These are phyloP conservation scores for Ophioninae sp. DNA, from an alignment of 2,888 invertebrate species.

Conservation along the genomic window DNA sequence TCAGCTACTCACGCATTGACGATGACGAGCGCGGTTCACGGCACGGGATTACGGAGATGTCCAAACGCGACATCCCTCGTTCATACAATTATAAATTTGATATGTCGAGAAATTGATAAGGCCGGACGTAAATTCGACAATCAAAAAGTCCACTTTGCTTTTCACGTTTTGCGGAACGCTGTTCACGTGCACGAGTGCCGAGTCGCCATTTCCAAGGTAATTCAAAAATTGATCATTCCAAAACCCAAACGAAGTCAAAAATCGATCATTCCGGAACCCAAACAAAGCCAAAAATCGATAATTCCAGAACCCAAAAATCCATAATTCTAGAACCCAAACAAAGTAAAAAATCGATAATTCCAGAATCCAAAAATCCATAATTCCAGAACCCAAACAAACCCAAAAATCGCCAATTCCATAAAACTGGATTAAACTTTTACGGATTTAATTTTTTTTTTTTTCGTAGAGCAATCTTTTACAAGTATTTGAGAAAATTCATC, in stretches of 20 bases:
- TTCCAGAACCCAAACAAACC: too few relatives aligned
- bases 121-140: constrained; percentile 81
- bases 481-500: constrained; percentile 82
- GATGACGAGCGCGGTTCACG: constrained; percentile 82
- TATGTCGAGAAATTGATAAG: constrained; percentile 82
- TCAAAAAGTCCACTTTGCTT: constrained; percentile 80
- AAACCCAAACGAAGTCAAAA: too few relatives aligned
- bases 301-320: too few relatives aligned
- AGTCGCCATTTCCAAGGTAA: constrained; percentile 84
- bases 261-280: too few relatives aligned
- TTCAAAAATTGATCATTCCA: background rate
- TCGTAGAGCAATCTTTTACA: constrained; percentile 82
- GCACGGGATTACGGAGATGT: constrained; percentile 82
- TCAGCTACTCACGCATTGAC: constrained; percentile 82
- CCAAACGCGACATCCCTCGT: constrained; percentile 82
- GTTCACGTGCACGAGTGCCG: constrained; percentile 84
- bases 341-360: too few relatives aligned
- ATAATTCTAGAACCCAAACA: too few relatives aligned
- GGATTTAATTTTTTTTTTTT: constrained; percentile 14
- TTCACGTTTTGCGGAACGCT: constrained; percentile 82
- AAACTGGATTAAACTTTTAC: background rate
- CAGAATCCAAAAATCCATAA: too few relatives aligned
- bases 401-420: too few relatives aligned
- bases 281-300: too few relatives aligned
- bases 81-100: constrained; percentile 81